These are phyloP conservation scores for Crossaster papposus DNA, from an alignment of 53 echinoderm and acorn worm species.

Conservation along the genomic window DNA sequence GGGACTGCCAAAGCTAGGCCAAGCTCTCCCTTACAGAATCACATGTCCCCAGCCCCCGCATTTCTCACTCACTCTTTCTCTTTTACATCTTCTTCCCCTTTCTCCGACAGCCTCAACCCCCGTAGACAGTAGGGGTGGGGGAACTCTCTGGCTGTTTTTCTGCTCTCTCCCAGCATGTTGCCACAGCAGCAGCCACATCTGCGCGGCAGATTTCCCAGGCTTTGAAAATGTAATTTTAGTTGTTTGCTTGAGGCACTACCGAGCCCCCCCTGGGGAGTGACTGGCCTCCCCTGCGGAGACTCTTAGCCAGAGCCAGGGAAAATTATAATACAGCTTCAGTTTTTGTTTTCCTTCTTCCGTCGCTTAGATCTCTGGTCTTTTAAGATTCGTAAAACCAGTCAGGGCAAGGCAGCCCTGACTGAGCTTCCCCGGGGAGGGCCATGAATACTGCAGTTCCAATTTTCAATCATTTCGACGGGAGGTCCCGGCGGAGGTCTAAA, in stretches of 20 bases:
- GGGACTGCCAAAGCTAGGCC: slow-evolving; percentile 54
- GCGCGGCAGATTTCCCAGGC: slow-evolving; percentile 61
- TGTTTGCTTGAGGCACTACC: slow-evolving; percentile 53
- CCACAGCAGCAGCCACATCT: slow-evolving; percentile 51
- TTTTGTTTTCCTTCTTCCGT: neutral
- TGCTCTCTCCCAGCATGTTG: slow-evolving; percentile 15
- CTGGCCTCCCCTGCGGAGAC: slow-evolving; percentile 54
- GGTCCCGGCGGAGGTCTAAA: slow-evolving; percentile 52
- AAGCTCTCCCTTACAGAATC: slow-evolving; percentile 45
- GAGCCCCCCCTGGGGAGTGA: slow-evolving; percentile 47
- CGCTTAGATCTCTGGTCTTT: slow-evolving; percentile 23
- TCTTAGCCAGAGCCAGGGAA: slow-evolving; percentile 51
- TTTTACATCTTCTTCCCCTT: neutral
- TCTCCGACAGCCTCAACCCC: slow-evolving; percentile 26
- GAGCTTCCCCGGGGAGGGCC: slow-evolving; percentile 46
- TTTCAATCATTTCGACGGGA: slow-evolving; percentile 56
- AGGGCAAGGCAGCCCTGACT: slow-evolving; percentile 34
- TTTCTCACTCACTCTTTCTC: neutral
- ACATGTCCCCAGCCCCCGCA: slow-evolving; percentile 39
- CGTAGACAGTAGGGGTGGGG: neutral
- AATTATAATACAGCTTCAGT: slow-evolving; percentile 32
- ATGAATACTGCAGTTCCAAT: slow-evolving; percentile 62
- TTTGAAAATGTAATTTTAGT: slow-evolving; percentile 61
- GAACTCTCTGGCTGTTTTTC: slow-evolving; percentile 39
- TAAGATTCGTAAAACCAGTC: slow-evolving; percentile 41